These are phyloP conservation scores for Drosophila prolongata DNA, from an alignment of 2,888 invertebrate species.

Conservation along the genomic window DNA sequence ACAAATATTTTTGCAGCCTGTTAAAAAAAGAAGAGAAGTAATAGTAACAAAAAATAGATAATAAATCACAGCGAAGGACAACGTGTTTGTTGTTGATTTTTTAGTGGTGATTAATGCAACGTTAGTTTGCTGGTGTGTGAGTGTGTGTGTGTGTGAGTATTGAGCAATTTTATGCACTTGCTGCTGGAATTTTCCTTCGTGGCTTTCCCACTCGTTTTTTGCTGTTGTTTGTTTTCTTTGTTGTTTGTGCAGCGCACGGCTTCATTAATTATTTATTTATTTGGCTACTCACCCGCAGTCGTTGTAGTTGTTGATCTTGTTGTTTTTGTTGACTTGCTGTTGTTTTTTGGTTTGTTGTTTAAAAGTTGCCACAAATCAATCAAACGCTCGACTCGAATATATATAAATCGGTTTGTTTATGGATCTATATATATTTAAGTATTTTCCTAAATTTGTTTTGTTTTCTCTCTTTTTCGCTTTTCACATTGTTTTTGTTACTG, in stretches of 20 bases:
- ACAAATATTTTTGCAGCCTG: constrained; percentile 15
- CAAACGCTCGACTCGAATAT: constrained; percentile 45
- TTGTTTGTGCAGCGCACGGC: constrained; percentile 49
- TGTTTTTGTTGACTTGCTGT: constrained; percentile 19
- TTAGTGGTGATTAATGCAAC: constrained; percentile 51
- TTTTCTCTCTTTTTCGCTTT: constrained; percentile 7
- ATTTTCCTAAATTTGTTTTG: constrained; percentile 24
- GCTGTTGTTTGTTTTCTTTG: constrained; percentile 21
- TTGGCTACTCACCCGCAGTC: constrained; percentile 63
- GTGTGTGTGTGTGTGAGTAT: constrained; percentile 6
- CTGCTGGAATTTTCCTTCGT: constrained; percentile 33
- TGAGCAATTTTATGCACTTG: constrained; percentile 33
- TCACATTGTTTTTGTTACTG: constrained; percentile 2
- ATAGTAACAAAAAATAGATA: constrained; percentile 8
- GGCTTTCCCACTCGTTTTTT: constrained; percentile 8
- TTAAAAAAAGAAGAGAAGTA: constrained; percentile 1
- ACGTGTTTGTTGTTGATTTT: constrained; percentile 44
- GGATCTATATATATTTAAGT: constrained; percentile 13
- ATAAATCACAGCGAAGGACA: constrained; percentile 25
- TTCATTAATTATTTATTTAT: constrained; percentile 69
- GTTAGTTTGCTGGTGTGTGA: constrained; percentile 16
- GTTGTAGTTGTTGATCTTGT: constrained; percentile 22
- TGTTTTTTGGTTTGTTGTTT: constrained; percentile 21
- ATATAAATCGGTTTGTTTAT: constrained; percentile 23
- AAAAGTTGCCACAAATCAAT: constrained; percentile 65